phyloP scores from a whole-genome alignment of 2,113 vertebrate genomes.

The Ageneiosus marmoratus region DNA sequence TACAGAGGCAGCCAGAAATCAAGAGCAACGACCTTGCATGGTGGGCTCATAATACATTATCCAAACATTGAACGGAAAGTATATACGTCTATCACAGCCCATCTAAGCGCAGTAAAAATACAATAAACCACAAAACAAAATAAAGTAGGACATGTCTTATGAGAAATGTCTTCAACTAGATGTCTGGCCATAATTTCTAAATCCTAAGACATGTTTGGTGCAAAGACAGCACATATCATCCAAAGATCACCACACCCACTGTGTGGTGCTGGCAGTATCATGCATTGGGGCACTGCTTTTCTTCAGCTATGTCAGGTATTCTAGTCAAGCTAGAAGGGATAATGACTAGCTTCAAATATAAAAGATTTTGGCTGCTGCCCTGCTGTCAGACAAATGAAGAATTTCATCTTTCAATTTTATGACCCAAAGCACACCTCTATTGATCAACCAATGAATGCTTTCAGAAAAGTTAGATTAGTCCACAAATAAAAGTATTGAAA shows the following conservation, averaged over 20 bases:
- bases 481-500: neutral
- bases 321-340: neutral
- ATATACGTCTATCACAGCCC: neutral
- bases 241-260: neutral
- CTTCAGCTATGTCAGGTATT: neutral
- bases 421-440: neutral
- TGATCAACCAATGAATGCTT: neutral
- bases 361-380: neutral
- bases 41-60: neutral
- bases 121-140: neutral
- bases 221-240: neutral
- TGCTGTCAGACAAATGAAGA: neutral
- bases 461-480: neutral
- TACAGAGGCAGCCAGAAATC: neutral
- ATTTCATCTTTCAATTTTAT: neutral
- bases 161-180: neutral
- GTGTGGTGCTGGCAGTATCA: neutral
- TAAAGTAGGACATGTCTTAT: neutral
- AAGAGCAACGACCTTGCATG: neutral
- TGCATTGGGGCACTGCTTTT: neutral
- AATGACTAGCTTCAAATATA: neutral
- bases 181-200: neutral
- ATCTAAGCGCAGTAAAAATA: neutral
- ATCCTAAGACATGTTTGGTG: neutral
- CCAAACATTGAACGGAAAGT: too few relatives aligned